Percentiles rank a stretch among this genome's conserved stretches.
These are phyloP conservation scores for Lithophane socia DNA, from an alignment of 2,888 invertebrate genomes.

Conservation along the genomic window DNA sequence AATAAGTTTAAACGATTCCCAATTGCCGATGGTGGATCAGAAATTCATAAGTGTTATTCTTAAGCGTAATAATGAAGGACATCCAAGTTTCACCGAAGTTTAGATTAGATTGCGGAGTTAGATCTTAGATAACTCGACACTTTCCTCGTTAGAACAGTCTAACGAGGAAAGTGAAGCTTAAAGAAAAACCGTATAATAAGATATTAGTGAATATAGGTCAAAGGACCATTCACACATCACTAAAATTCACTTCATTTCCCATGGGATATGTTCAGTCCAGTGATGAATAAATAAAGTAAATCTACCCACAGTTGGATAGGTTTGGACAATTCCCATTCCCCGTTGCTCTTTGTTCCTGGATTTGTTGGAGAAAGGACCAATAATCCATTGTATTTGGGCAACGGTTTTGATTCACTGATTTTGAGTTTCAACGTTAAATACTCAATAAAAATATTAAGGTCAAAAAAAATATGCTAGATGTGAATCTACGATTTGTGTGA, in stretches of 20 bases:
- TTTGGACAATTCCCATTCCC: constrained; percentile 37
- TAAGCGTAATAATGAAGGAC: constrained; percentile 23
- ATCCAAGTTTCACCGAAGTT: constrained; percentile 35
- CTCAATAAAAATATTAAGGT: background rate
- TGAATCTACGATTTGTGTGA: background rate
- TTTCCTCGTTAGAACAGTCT: background rate
- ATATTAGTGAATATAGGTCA: constrained; percentile 1
- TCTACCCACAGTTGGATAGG: constrained; percentile 35
- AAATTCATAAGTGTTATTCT: constrained; percentile 9
- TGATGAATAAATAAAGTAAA: constrained; percentile 45
- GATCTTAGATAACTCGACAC: constrained; percentile 17
- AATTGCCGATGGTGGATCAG: constrained; percentile 9
- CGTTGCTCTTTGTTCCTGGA: constrained; percentile 28
- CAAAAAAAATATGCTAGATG: background rate
- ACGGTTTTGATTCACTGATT: constrained; percentile 24
- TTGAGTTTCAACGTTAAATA: background rate
- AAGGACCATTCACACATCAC: background rate
- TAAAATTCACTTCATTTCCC: constrained; percentile 11
- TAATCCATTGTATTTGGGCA: constrained; percentile 48
- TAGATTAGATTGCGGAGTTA: constrained; percentile 40
- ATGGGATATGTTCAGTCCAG: constrained; percentile 11
- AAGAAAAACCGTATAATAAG: background rate
- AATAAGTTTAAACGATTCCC: constrained; percentile 20
- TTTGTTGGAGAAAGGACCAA: constrained; percentile 23
- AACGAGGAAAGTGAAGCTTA: constrained; percentile 6